A percentile compares a stretch with the other conserved stretches of the same genome.
phyloP scores from a whole-genome alignment of 2,797 vertebrate genomes.

The Amblyraja radiata region DNA sequence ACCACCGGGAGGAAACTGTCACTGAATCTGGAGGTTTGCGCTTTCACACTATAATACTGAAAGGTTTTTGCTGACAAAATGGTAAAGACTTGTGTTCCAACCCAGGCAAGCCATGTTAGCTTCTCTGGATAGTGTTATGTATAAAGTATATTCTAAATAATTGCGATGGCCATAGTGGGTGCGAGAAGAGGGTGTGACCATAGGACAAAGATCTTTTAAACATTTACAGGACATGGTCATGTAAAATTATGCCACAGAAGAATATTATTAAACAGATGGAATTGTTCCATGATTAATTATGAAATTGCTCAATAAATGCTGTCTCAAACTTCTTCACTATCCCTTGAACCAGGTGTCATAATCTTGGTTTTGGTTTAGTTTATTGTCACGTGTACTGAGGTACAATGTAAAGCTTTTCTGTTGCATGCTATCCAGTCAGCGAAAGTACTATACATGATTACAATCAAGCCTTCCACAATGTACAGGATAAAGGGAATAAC shows the following conservation, averaged over 20 bases:
- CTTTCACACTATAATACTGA: background rate
- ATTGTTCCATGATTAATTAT: background rate
- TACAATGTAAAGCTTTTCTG: no score
- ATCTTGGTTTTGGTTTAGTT: background rate
- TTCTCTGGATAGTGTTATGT: background rate
- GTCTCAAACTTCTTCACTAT: background rate
- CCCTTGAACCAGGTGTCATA: background rate
- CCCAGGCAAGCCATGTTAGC: no score
- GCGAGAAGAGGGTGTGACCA: background rate
- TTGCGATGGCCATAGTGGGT: background rate
- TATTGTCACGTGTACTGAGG: no score
- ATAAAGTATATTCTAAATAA: background rate
- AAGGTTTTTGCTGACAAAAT: background rate
- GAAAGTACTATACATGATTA: no score
- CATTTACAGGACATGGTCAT: no score
- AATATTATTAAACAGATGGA: slow-evolving; percentile 11
- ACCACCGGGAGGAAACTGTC: no score
- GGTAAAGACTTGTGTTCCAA: background rate
- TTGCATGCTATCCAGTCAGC: no score
- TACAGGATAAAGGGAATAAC: no score
- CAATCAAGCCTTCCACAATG: no score
- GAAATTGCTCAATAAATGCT: background rate
- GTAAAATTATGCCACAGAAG: background rate
- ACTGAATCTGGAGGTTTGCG: no score
- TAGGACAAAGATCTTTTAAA: background rate